phyloP scores from a whole-genome alignment of 1,140 invertebrate genomes.

The Drosophila prosaltans region DNA sequence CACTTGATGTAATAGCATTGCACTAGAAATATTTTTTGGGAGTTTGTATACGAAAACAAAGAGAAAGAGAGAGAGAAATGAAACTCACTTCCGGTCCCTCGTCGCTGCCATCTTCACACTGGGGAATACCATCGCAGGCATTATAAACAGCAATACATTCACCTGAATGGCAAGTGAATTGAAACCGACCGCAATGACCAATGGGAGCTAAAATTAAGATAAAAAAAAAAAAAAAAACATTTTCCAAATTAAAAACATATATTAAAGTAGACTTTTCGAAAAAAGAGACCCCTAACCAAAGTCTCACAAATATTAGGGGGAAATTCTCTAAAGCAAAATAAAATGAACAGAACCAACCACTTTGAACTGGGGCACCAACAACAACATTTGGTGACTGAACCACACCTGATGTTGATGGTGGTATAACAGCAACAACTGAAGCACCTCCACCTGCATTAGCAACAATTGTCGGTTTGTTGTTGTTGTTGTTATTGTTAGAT shows the following conservation, averaged over 20 bases:
- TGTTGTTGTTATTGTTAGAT: background rate
- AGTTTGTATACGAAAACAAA: conserved; percentile 5
- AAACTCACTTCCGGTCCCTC: conserved; percentile 90
- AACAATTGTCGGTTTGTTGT: conserved; percentile 51
- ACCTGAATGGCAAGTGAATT: conserved; percentile 93
- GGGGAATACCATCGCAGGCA: conserved; percentile 96
- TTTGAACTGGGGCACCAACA: conserved; percentile 39
- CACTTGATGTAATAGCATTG: conserved; percentile 53
- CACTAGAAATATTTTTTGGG: conserved; percentile 45
- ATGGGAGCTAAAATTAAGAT: conserved; percentile 41
- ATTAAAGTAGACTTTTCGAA: no score
- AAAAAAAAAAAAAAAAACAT: background rate
- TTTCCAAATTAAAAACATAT: background rate
- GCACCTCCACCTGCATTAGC: conserved; percentile 20
- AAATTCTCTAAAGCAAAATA: background rate
- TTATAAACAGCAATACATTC: conserved; percentile 98
- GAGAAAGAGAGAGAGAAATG: background rate
- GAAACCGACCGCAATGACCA: conserved; percentile 89
- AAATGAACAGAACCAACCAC: conserved; percentile 42
- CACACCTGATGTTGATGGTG: conserved; percentile 23
- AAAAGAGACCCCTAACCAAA: no score
- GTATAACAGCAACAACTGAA: conserved; percentile 16
- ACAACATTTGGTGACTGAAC: conserved; percentile 22
- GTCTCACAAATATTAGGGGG: no score
- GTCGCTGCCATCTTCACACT: conserved; percentile 96